Conservation (phyloP, 2,888 invertebrate species). For the Aspidiotus destructor region DNA sequence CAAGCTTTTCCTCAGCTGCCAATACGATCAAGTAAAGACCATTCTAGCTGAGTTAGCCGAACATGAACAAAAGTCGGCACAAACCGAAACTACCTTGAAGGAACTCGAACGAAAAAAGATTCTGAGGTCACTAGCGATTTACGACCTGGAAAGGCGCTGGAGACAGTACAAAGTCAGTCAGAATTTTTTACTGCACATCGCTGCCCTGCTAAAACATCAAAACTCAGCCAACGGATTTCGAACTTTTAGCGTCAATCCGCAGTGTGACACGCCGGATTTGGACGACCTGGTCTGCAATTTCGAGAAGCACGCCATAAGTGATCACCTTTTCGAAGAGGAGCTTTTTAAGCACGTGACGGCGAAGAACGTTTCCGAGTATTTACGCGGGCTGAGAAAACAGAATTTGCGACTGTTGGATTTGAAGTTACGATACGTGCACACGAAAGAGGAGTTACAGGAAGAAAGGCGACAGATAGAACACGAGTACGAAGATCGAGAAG, state of each 20-base stretch:
- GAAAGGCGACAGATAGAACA: not conserved
- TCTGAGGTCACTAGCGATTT: slow-evolving; percentile 15
- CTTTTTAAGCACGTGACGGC: slow-evolving; percentile 16
- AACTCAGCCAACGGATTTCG: not conserved
- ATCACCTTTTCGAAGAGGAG: not conserved
- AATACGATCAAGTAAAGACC: slow-evolving; percentile 10
- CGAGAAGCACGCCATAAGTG: not conserved
- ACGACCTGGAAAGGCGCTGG: slow-evolving; percentile 18
- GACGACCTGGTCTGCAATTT: slow-evolving; percentile 14
- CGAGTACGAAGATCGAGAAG: not conserved
- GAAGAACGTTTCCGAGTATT: not conserved
- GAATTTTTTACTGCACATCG: slow-evolving; percentile 10
- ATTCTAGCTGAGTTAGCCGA: slow-evolving; percentile 5
- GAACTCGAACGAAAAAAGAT: not conserved
- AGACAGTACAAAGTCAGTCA: slow-evolving; percentile 14
- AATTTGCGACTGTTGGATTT: slow-evolving; percentile 15
- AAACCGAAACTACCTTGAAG: not conserved
- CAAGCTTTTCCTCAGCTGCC: slow-evolving; percentile 12
- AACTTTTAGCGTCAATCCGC: not conserved
- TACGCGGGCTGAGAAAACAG: slow-evolving; percentile 12
- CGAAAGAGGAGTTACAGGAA: slow-evolving; percentile 4
- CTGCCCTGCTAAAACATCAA: not conserved
- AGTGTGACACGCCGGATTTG: not conserved
- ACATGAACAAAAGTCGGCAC: slow-evolving; percentile 1
- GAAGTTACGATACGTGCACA: slow-evolving; percentile 8